Conservation (phyloP, 2,797 vertebrate genomes). For the Etheostoma nigrum region DNA sequence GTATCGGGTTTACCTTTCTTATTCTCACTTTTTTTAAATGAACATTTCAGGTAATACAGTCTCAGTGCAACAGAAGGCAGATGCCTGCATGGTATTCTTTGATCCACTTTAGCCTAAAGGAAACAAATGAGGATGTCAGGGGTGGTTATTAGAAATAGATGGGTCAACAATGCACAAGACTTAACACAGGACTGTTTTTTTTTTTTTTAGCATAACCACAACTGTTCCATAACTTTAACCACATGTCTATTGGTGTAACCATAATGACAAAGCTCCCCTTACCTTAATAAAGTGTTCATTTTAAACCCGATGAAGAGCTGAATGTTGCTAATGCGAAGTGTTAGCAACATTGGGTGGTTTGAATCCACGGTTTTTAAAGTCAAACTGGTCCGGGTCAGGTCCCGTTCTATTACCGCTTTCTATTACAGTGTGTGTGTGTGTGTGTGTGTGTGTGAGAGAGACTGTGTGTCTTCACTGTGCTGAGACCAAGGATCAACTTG, state of each 20-base stretch:
- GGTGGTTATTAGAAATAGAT: too few species aligned
- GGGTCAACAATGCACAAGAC: too few species aligned
- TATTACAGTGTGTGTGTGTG: background rate
- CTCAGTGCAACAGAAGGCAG: background rate
- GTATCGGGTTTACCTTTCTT: background rate
- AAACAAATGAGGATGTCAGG: too few species aligned
- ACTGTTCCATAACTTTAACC: too few species aligned
- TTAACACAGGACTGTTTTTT: too few species aligned
- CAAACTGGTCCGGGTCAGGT: background rate
- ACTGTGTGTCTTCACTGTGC: background rate
- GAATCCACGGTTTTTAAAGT: background rate
- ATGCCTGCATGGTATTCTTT: background rate
- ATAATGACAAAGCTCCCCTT: too few species aligned
- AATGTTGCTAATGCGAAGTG: too few species aligned
- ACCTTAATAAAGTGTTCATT: too few species aligned
- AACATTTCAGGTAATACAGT: background rate
- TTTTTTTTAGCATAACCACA: too few species aligned
- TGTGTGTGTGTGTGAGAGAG: background rate
- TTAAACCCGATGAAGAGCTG: too few species aligned
- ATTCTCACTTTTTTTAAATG: background rate
- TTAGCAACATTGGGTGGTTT: background rate
- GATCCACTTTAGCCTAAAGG: too few species aligned
- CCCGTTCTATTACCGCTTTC: background rate
- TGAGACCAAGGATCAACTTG: conserved; percentile 41
- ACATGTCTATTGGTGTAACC: too few species aligned